Evolutionary conservation across 2,797 vertebrate genomes (phyloP).

Genomic region (Muraenolepis orangiensis): DNA sequence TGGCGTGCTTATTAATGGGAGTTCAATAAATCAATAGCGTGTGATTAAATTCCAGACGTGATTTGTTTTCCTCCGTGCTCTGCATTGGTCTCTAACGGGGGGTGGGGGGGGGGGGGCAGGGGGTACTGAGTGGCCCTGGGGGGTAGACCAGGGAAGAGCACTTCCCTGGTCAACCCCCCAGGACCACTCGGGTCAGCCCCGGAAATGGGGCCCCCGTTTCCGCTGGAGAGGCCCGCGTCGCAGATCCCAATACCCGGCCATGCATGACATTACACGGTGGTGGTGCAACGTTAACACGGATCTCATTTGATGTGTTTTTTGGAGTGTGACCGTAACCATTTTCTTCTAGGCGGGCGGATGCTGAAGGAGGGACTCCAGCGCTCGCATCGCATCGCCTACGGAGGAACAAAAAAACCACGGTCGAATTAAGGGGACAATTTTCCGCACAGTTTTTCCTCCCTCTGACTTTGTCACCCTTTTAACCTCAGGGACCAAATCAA

Average conservation of each 20-base stretch:
- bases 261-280: slow-evolving; percentile 63
- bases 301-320: slow-evolving; percentile 68
- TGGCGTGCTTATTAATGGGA: slow-evolving; percentile 61
- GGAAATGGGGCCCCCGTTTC: too few relatives aligned
- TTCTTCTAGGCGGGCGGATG: slow-evolving; percentile 58
- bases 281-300: slow-evolving; percentile 69
- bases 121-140: too few relatives aligned
- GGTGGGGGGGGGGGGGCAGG: too few relatives aligned
- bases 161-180: too few relatives aligned
- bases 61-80: slow-evolving; percentile 50
- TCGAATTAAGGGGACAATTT: slow-evolving; percentile 4
- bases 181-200: too few relatives aligned
- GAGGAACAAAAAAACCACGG: not conserved
- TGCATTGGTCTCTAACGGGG: slow-evolving; percentile 39
- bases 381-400: not conserved
- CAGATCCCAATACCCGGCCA: slow-evolving; percentile 62
- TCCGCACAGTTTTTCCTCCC: too few relatives aligned
- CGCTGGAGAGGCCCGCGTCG: slow-evolving; percentile 55
- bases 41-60: slow-evolving; percentile 71
- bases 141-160: too few relatives aligned
- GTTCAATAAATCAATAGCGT: slow-evolving; percentile 73
- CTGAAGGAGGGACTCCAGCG: slow-evolving; percentile 27
- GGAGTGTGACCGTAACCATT: slow-evolving; percentile 66
- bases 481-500: slow-evolving; percentile 12
- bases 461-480: slow-evolving; percentile 27